Percentiles rank a stretch among this genome's conserved stretches.
Evolutionary conservation across 2,888 invertebrate genomes (phyloP).

Genomic region (Trissolcus japonicus): DNA sequence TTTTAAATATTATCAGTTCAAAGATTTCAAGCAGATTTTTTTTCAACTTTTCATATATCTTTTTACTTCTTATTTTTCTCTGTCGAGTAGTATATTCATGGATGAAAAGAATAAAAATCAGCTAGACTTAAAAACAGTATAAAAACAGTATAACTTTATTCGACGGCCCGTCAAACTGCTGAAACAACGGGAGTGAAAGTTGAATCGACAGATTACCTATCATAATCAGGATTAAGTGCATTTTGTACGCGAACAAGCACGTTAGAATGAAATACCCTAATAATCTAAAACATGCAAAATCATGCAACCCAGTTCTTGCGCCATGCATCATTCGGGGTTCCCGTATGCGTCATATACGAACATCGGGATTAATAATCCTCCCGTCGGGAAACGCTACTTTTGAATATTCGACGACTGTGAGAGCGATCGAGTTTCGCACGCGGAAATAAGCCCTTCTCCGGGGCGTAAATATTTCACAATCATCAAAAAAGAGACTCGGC

Average conservation of each 20-base stretch:
- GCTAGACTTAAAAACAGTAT: too few species aligned
- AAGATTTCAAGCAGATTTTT: too few species aligned
- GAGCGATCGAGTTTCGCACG: constrained; percentile 46
- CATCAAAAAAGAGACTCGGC: constrained; percentile 23
- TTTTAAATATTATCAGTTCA: too few species aligned
- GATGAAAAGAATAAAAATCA: too few species aligned
- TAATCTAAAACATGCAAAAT: constrained; percentile 47
- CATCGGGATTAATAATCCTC: constrained; percentile 46
- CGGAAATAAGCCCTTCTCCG: constrained; percentile 37
- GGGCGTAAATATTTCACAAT: constrained; percentile 56
- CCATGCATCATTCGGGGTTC: constrained; percentile 30
- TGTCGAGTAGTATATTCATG: too few species aligned
- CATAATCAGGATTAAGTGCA: constrained; percentile 32
- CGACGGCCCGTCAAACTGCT: neutral
- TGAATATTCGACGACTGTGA: constrained; percentile 50
- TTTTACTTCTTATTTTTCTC: too few species aligned
- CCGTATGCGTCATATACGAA: constrained; percentile 34
- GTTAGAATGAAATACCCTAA: constrained; percentile 37
- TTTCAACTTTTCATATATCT: too few species aligned
- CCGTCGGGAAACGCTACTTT: constrained; percentile 22
- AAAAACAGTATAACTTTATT: neutral
- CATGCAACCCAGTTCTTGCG: constrained; percentile 30
- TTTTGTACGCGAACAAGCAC: constrained; percentile 23
- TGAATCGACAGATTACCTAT: constrained; percentile 14
- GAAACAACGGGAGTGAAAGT: constrained; percentile 6